These are phyloP conservation scores for Montipora capricornis DNA, from an alignment of 64 coral and sea anemone genomes.

Conservation along the genomic window DNA sequence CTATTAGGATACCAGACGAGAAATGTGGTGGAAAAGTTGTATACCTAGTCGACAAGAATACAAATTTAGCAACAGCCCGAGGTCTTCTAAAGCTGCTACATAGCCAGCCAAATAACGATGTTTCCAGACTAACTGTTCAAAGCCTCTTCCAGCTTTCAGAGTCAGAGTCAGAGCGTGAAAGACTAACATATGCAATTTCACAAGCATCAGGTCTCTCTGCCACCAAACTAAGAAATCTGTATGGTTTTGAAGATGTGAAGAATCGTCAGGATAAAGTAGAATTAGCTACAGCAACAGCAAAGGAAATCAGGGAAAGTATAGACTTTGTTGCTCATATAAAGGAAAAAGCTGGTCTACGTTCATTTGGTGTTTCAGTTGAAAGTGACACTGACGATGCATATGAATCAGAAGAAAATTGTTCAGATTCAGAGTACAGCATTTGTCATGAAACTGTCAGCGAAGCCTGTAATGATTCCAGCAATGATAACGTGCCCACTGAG, in stretches of 20 bases:
- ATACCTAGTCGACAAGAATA: conserved; percentile 70
- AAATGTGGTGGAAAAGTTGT: conserved; percentile 63
- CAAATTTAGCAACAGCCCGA: conserved; percentile 70
- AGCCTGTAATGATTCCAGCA: too few species aligned
- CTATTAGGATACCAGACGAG: conserved; percentile 64
- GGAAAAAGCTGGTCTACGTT: conserved; percentile 59
- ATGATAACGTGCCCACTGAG: too few species aligned
- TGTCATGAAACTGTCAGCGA: background rate
- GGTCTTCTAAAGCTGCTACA: conserved; percentile 60
- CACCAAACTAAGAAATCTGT: conserved; percentile 67
- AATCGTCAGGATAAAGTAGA: conserved; percentile 61
- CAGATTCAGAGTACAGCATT: conserved; percentile 11
- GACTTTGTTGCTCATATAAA: conserved; percentile 63
- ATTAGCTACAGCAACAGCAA: conserved; percentile 37
- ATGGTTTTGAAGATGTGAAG: conserved; percentile 77
- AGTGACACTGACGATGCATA: conserved; percentile 20
- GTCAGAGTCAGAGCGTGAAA: conserved; percentile 64
- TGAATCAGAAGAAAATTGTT: conserved; percentile 23
- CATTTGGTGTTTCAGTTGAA: conserved; percentile 56
- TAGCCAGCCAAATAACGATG: conserved; percentile 19
- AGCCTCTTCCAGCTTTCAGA: conserved; percentile 56
- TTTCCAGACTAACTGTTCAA: conserved; percentile 24
- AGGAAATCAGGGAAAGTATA: conserved; percentile 70
- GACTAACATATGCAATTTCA: conserved; percentile 64
- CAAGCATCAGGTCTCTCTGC: conserved; percentile 58